These are phyloP conservation scores for Synanthedon vespiformis DNA, from an alignment of 2,888 invertebrate genomes.

Conservation along the genomic window DNA sequence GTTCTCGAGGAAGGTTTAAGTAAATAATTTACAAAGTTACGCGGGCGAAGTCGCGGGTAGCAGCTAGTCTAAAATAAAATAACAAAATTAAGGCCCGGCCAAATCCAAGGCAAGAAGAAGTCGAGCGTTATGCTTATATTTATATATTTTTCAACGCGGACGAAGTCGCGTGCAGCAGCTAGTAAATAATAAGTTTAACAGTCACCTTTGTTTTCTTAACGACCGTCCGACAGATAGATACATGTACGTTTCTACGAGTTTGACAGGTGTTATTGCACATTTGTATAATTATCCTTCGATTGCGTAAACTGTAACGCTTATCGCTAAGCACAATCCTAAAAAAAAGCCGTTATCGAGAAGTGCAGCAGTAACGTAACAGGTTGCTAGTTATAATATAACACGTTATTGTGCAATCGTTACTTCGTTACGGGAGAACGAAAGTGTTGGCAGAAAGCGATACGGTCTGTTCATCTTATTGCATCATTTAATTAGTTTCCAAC, in stretches of 20 bases:
- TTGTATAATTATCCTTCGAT: background rate
- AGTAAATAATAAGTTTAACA: too few species aligned
- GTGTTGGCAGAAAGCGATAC: conserved; percentile 10
- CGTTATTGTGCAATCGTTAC: conserved; percentile 36
- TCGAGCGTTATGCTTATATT: too few species aligned
- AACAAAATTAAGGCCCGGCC: too few species aligned
- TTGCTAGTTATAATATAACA: conserved; percentile 11
- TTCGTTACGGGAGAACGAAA: conserved; percentile 21
- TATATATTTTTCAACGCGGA: too few species aligned
- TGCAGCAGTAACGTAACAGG: background rate
- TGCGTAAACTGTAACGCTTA: background rate
- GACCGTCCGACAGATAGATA: too few species aligned
- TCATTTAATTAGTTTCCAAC: conserved; percentile 17
- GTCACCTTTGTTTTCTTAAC: too few species aligned
- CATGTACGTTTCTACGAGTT: background rate
- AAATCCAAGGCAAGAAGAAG: too few species aligned
- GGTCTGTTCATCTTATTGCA: conserved; percentile 16
- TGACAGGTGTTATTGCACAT: background rate
- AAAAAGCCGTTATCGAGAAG: background rate
- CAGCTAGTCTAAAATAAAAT: too few species aligned
- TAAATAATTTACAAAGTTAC: too few species aligned
- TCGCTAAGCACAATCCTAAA: background rate
- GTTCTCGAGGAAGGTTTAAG: too few species aligned
- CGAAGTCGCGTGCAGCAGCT: too few species aligned
- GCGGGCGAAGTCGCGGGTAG: too few species aligned